phyloP scores from a whole-genome alignment of 2,888 invertebrate genomes.

The Metalampra italica region DNA sequence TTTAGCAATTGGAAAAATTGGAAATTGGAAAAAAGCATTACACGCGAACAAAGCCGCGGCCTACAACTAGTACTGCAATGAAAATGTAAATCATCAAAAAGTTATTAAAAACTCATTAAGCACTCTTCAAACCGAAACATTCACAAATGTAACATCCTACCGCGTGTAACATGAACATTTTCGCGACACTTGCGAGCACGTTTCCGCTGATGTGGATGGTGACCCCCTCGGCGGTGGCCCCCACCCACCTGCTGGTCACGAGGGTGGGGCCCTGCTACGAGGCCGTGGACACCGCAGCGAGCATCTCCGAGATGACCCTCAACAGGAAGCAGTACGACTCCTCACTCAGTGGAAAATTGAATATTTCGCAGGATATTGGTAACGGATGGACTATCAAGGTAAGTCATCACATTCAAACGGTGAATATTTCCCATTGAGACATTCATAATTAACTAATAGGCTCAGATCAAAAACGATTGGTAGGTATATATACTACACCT shows the following conservation, averaged over 20 bases:
- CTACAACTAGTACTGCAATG: too few relatives aligned
- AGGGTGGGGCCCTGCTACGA: slow-evolving; percentile 38
- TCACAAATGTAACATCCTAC: background rate
- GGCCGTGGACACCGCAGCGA: slow-evolving; percentile 11
- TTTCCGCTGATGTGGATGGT: background rate
- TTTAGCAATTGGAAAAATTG: too few relatives aligned
- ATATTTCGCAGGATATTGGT: slow-evolving; percentile 35
- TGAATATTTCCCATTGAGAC: too few relatives aligned
- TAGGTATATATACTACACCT: too few relatives aligned
- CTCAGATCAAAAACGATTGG: too few relatives aligned
- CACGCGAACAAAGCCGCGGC: too few relatives aligned
- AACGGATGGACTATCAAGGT: slow-evolving; percentile 52
- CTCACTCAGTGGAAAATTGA: slow-evolving; percentile 36
- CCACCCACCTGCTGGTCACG: slow-evolving; percentile 39
- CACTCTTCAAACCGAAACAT: background rate
- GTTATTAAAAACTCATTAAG: slow-evolving; percentile 19
- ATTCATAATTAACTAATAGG: too few relatives aligned
- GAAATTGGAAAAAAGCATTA: too few relatives aligned
- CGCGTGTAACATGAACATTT: background rate
- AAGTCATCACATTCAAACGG: too few relatives aligned
- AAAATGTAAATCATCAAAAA: slow-evolving; percentile 14
- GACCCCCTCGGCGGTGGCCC: slow-evolving; percentile 15
- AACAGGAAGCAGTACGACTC: slow-evolving; percentile 33
- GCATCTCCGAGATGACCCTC: slow-evolving; percentile 38
- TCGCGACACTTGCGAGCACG: background rate